Evolutionary conservation across 2,888 invertebrate genomes (phyloP).

Genomic region (Mactromeris polynyma): DNA sequence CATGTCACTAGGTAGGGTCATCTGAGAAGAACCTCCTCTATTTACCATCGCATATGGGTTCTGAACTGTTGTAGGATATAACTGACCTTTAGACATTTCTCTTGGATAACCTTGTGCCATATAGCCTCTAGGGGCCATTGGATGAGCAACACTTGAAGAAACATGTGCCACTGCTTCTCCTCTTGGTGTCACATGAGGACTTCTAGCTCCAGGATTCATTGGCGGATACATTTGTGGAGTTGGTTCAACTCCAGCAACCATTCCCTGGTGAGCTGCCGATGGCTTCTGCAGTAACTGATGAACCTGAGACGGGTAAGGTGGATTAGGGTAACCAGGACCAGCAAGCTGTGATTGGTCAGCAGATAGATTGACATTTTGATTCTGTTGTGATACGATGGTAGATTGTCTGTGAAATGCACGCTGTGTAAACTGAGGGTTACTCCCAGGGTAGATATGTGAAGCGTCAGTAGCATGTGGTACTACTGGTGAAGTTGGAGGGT

Average conservation of each 20-base stretch:
- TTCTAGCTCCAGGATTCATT: not conserved
- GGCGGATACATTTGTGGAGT: not conserved
- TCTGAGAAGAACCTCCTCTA: not conserved
- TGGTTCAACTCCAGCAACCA: not conserved
- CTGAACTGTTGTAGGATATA: not conserved
- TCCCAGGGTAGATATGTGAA: not conserved
- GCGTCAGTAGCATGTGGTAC: not conserved
- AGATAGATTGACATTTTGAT: not conserved
- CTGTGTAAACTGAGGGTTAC: not conserved
- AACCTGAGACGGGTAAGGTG: constrained; percentile 4
- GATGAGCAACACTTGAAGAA: not conserved
- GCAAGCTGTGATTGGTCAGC: not conserved
- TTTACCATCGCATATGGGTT: not conserved
- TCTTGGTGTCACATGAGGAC: not conserved
- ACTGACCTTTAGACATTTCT: not conserved
- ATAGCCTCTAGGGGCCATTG: not conserved
- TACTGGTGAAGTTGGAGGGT: not conserved
- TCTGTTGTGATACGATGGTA: not conserved
- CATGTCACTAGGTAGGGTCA: not conserved
- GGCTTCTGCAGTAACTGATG: constrained; percentile 30
- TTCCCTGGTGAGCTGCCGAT: not conserved
- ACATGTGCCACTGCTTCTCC: not conserved
- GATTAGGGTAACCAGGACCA: not conserved
- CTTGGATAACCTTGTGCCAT: not conserved
- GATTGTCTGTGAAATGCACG: not conserved